Conservation (phyloP, 23 tunicate genomes). For the Halocynthia roretzi region DNA sequence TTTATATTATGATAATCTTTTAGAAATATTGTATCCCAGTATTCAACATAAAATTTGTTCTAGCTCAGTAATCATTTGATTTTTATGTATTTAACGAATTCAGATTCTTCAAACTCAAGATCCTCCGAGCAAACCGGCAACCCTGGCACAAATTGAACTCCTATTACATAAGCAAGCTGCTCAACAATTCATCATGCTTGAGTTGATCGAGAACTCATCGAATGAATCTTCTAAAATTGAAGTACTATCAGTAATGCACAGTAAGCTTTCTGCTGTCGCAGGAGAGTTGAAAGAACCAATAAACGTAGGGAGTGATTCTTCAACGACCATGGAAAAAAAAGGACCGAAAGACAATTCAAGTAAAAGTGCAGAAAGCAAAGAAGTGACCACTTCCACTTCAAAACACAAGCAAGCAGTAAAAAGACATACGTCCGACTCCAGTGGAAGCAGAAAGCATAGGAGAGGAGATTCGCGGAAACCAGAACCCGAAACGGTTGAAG, state of each 20-base stretch:
- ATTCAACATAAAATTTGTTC: background rate
- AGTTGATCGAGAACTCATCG: background rate
- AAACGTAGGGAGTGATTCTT: background rate
- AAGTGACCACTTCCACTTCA: background rate
- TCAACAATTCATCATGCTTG: constrained; percentile 35
- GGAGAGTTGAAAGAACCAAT: constrained; percentile 29
- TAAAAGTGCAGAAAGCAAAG: background rate
- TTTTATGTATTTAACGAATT: constrained; percentile 2
- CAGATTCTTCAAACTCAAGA: background rate
- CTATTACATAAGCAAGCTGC: constrained; percentile 65
- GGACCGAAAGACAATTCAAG: constrained; percentile 1
- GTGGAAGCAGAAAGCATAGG: constrained; percentile 27
- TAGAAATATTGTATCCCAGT: background rate
- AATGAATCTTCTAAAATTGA: constrained; percentile 2
- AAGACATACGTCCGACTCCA: constrained; percentile 24
- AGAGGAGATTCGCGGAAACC: constrained; percentile 16
- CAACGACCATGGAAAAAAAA: background rate
- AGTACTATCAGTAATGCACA: constrained; percentile 33
- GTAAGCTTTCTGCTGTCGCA: constrained; percentile 47
- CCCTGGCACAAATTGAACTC: constrained; percentile 42
- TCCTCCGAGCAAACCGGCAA: background rate
- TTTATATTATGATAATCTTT: background rate
- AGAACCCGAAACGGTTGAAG: constrained; percentile 2
- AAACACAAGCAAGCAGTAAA: constrained; percentile 20
- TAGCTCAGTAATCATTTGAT: background rate